phyloP scores from a whole-genome alignment of 2,888 invertebrate genomes.

The Tenthredo distinguenda region DNA sequence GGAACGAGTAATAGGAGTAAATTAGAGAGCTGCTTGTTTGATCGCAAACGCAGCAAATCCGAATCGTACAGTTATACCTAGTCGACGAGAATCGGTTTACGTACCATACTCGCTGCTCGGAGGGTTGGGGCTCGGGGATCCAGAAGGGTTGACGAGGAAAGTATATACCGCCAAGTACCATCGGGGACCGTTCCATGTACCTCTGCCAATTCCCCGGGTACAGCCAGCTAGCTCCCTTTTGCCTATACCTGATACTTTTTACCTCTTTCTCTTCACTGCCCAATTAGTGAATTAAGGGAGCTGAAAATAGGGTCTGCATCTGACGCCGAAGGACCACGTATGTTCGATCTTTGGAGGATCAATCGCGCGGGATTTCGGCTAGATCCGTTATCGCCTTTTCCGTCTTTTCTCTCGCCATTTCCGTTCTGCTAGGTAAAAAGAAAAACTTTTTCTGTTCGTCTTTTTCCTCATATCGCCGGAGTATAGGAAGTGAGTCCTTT shows the following conservation, averaged over 20 bases:
- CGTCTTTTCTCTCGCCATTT: neutral
- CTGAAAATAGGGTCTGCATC: slow-evolving; percentile 38
- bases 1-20: neutral
- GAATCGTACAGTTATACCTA: slow-evolving; percentile 3
- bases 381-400: neutral
- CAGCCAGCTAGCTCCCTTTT: neutral
- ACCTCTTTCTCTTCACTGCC: slow-evolving; percentile 5
- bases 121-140: neutral
- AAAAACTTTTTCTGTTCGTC: neutral
- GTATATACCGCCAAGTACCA: slow-evolving; percentile 36
- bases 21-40: slow-evolving; percentile 8
- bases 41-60: slow-evolving; percentile 25
- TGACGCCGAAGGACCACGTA: neutral
- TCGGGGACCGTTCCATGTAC: slow-evolving; percentile 1
- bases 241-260: neutral
- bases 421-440: neutral
- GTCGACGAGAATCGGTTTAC: neutral
- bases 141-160: slow-evolving; percentile 16
- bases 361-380: neutral
- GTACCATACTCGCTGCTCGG: neutral
- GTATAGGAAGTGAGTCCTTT: neutral
- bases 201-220: neutral
- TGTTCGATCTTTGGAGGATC: slow-evolving; percentile 8
- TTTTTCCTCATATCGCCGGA: neutral
- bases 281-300: slow-evolving; percentile 45